phyloP scores from a whole-genome alignment of 37 sponge, comb jelly and placozoan species.

The Petrosia ficiformis region DNA sequence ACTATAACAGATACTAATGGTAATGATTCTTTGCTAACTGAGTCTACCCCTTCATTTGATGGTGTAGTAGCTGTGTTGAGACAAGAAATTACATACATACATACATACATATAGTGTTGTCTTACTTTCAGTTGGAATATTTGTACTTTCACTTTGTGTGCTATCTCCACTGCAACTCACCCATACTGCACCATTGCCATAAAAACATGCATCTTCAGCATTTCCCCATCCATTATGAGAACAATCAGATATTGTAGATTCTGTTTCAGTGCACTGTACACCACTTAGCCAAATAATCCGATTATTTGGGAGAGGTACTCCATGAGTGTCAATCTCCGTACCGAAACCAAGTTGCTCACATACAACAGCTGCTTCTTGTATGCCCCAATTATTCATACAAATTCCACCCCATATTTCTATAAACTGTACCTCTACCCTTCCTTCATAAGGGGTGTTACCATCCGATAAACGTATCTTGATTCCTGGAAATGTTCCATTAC shows the following conservation, averaged over 20 bases:
- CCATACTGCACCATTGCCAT: not conserved
- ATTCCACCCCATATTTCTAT: not conserved
- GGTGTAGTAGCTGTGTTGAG: no score
- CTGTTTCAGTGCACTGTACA: not conserved
- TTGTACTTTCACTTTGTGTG: no score
- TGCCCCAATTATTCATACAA: not conserved
- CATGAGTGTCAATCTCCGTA: not conserved
- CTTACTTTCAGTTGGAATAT: no score
- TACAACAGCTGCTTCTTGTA: constrained; percentile 6
- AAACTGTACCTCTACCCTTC: not conserved
- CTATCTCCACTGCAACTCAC: not conserved
- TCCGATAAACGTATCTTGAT: not conserved
- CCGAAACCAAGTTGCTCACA: constrained; percentile 29
- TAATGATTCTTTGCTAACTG: no score
- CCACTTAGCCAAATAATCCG: not conserved
- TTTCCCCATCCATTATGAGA: not conserved
- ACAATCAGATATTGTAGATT: not conserved
- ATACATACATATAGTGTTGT: no score
- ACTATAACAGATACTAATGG: no score
- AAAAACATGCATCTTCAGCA: not conserved
- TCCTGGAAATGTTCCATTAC: not conserved
- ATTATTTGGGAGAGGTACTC: not conserved
- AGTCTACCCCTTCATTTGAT: no score
- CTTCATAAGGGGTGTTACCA: not conserved
- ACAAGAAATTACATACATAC: no score